These are phyloP conservation scores for Nymphalis c-album DNA, from an alignment of 2,888 invertebrate species.

Conservation along the genomic window DNA sequence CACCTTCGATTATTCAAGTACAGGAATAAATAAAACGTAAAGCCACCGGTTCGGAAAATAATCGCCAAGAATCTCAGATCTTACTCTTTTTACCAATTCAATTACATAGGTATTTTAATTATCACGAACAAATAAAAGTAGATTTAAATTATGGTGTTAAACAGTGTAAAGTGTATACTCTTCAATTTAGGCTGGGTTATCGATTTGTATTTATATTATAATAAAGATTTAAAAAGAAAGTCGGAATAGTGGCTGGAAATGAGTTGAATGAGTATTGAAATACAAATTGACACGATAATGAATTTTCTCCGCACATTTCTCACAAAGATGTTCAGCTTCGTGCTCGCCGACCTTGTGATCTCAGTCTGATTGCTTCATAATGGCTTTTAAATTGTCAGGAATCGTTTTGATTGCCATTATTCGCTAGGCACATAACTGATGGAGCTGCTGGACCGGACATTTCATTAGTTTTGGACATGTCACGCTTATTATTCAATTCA, in stretches of 20 bases:
- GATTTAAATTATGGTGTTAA: too few species aligned
- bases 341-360: conserved; percentile 42
- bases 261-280: not conserved
- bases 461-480: conserved; percentile 42
- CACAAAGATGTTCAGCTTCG: conserved; percentile 4
- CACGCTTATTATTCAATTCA: conserved; percentile 43
- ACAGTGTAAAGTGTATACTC: too few species aligned
- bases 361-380: conserved; percentile 60
- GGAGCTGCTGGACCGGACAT: conserved; percentile 44
- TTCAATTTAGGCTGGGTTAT: too few species aligned
- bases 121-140: too few species aligned
- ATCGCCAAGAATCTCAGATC: too few species aligned
- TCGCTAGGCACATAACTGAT: conserved; percentile 43
- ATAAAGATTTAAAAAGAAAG: too few species aligned
- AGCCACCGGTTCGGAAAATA: too few species aligned
- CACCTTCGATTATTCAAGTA: too few species aligned
- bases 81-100: too few species aligned
- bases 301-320: conserved; percentile 37
- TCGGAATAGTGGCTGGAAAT: not conserved
- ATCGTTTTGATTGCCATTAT: conserved; percentile 54
- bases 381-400: conserved; percentile 66
- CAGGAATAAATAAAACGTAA: too few species aligned
- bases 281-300: conserved; percentile 3
- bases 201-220: too few species aligned
- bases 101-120: too few species aligned